Conservation (phyloP, 2,888 invertebrate species). For the Sarcophaga rosellei region DNA sequence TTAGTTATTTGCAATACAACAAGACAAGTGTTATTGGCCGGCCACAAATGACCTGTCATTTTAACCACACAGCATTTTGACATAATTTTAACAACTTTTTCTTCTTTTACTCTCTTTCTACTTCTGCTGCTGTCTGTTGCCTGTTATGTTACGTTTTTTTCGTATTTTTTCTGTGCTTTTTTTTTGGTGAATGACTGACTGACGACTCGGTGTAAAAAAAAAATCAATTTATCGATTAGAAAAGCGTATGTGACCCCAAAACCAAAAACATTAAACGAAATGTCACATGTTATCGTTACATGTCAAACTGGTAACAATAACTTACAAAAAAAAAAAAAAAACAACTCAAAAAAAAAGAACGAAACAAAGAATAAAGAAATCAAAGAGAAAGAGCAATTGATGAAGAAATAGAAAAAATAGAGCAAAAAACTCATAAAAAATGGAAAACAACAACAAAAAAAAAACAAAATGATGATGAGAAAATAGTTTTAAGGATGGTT, state of each 20-base stretch:
- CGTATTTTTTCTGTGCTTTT: neutral
- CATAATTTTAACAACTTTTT: constrained; percentile 20
- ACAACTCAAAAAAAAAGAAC: neutral
- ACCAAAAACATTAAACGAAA: constrained; percentile 19
- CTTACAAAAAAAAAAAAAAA: neutral
- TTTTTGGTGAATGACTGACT: neutral
- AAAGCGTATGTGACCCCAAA: constrained; percentile 22
- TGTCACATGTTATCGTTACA: constrained; percentile 41
- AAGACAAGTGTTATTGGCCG: neutral
- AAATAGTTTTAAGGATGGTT: neutral
- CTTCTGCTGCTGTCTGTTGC: neutral
- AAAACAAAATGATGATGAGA: neutral
- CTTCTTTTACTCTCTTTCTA: neutral
- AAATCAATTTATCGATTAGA: constrained; percentile 63
- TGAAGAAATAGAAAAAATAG: neutral
- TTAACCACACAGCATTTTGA: constrained; percentile 43
- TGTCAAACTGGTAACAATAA: neutral
- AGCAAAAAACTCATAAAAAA: neutral
- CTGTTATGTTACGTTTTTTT: neutral
- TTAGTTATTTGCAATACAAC: constrained; percentile 12
- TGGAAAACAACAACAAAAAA: neutral
- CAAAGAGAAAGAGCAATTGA: neutral
- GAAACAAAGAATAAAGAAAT: neutral
- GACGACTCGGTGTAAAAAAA: neutral
- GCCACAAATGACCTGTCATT: constrained; percentile 42